Evolutionary conservation across 2,797 vertebrate genomes (phyloP).

Genomic region (Rousettus madagascariensis): DNA sequence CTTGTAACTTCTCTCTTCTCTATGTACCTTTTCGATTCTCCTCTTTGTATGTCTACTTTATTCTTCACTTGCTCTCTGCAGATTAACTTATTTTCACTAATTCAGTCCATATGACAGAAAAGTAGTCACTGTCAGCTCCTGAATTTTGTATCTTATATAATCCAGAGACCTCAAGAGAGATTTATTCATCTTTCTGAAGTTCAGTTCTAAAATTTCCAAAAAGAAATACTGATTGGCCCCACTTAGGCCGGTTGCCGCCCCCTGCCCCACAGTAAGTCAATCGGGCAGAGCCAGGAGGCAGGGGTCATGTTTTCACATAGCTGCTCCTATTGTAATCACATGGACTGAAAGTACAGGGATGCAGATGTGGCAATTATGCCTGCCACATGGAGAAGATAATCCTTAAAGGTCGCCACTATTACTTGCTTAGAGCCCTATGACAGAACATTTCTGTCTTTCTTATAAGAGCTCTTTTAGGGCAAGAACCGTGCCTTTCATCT

Average conservation of each 20-base stretch:
- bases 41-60: not conserved
- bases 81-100: not conserved
- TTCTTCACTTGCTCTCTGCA: not conserved
- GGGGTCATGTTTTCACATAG: not conserved
- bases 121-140: not conserved
- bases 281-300: not conserved
- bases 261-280: not conserved
- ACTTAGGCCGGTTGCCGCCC: not conserved
- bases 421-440: not conserved
- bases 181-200: not conserved
- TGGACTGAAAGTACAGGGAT: not conserved
- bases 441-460: not conserved
- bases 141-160: not conserved
- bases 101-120: not conserved
- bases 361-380: not conserved
- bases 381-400: not conserved
- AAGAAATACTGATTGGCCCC: not conserved
- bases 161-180: not conserved
- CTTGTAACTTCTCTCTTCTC: not conserved
- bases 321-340: not conserved
- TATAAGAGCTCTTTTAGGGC: not conserved
- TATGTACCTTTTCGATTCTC: not conserved
- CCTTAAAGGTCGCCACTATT: not conserved
- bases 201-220: not conserved
- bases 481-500: constrained; percentile 6